Evolutionary conservation across 2,113 vertebrate species (phyloP).

Genomic region (Pseudopipra pipra): DNA sequence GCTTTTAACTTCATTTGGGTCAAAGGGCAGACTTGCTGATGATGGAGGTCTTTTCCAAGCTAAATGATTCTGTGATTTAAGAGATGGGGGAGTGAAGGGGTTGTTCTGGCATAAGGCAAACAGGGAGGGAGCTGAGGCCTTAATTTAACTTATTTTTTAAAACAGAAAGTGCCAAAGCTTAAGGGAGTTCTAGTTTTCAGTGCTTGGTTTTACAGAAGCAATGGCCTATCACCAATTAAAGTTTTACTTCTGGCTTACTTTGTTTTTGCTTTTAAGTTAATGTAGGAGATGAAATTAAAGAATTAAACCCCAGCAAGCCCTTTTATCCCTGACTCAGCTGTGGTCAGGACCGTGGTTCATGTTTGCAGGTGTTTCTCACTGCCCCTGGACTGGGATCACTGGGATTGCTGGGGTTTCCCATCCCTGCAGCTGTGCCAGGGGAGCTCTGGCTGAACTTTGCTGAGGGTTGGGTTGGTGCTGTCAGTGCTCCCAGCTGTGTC

Average conservation of each 20-base stretch:
- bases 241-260: background rate
- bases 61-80: background rate
- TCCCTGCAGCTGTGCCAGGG: background rate
- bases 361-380: background rate
- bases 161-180: background rate
- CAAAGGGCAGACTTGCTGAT: rapidly evolving
- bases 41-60: background rate
- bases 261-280: background rate
- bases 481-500: background rate
- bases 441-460: background rate
- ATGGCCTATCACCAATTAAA: rapidly evolving
- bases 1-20: background rate
- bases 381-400: background rate
- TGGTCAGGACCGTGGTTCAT: rapidly evolving
- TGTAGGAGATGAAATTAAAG: background rate
- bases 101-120: background rate
- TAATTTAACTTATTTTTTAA: background rate
- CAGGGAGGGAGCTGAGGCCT: background rate
- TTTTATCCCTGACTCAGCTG: rapidly evolving
- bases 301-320: background rate
- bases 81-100: background rate
- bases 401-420: background rate
- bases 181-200: background rate
- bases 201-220: background rate
- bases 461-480: background rate